Percentiles rank a stretch among this genome's conserved stretches.
These are phyloP conservation scores for Antechinus stuartii DNA, from an alignment of 2,113 vertebrate species.

Conservation along the genomic window DNA sequence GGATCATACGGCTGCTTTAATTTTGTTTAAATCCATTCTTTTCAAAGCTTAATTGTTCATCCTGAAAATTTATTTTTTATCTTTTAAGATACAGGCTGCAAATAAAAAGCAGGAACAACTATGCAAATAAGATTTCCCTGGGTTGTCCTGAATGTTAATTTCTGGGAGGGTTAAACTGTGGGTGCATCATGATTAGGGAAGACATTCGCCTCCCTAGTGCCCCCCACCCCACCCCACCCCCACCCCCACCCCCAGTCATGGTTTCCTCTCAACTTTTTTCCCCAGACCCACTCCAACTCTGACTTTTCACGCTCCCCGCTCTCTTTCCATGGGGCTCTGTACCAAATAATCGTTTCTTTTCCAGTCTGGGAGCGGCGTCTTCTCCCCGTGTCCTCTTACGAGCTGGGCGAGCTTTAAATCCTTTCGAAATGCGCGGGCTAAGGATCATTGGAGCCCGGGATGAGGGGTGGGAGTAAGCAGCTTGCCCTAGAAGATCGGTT, in stretches of 20 bases:
- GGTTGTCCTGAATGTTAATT: conserved; percentile 31
- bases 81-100: background rate
- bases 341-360: background rate
- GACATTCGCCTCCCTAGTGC: background rate
- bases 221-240: background rate
- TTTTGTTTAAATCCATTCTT: background rate
- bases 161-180: conserved; percentile 21
- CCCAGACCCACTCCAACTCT: background rate
- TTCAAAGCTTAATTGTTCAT: conserved; percentile 15
- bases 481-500: conserved; percentile 54
- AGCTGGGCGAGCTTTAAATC: conserved; percentile 43
- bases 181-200: conserved; percentile 11
- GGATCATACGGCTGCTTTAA: conserved; percentile 24
- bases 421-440: conserved; percentile 81
- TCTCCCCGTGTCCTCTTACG: background rate
- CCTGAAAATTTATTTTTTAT: background rate
- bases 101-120: background rate
- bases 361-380: background rate
- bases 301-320: background rate
- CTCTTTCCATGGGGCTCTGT: background rate
- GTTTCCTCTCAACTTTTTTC: background rate
- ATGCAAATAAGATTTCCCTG: conserved; percentile 57
- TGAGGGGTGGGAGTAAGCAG: conserved; percentile 66
- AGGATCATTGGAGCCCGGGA: conserved; percentile 75
- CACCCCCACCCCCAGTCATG: background rate